A percentile compares a stretch with the other conserved stretches of the same genome.
These are phyloP conservation scores for Orthonyx spaldingii DNA, from an alignment of 2,113 vertebrate species.

Conservation along the genomic window DNA sequence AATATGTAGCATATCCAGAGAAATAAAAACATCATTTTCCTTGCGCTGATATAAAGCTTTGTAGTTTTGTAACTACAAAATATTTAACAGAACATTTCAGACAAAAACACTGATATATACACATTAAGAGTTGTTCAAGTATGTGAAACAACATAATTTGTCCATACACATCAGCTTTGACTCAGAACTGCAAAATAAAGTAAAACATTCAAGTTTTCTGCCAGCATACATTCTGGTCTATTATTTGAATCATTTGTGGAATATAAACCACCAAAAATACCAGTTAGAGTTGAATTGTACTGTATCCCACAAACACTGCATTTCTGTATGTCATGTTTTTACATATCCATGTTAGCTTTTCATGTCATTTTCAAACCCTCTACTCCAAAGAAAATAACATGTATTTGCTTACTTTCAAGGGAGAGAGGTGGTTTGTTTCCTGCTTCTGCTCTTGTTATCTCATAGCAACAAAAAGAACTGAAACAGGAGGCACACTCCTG, in stretches of 20 bases:
- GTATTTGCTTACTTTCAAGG: conserved; percentile 26
- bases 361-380: not conserved
- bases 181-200: not conserved
- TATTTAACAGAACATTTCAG: not conserved
- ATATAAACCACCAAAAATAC: not conserved
- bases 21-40: not conserved
- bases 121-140: not conserved
- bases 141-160: not conserved
- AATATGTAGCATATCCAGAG: not conserved
- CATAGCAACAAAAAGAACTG: conserved; percentile 37
- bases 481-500: not conserved
- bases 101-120: not conserved
- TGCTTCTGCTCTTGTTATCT: not conserved
- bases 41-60: not conserved
- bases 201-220: not conserved
- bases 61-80: not conserved
- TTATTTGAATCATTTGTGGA: not conserved
- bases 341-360: not conserved
- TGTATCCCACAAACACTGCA: not conserved
- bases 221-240: not conserved
- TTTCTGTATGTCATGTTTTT: not conserved
- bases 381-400: not conserved
- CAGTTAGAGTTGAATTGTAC: not conserved
- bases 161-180: not conserved
- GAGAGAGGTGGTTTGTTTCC: conserved; percentile 22